A percentile compares a stretch with the other conserved stretches of the same genome.
Conservation (phyloP, 2,797 vertebrate species). For the Oreochromis mossambicus region DNA sequence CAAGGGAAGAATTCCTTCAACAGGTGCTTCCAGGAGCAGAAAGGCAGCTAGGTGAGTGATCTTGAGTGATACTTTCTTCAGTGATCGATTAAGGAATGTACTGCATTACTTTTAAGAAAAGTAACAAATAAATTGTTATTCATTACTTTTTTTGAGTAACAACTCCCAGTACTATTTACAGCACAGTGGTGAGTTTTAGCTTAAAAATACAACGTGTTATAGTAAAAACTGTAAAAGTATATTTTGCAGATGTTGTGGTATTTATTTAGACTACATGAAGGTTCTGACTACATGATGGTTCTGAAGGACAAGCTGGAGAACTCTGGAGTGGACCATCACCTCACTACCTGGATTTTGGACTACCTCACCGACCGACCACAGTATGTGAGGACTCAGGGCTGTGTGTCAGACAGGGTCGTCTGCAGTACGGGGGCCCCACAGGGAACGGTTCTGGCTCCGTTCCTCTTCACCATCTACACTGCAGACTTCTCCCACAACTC, state of each 20-base stretch:
- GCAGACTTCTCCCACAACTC: too few relatives aligned
- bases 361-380: too few relatives aligned
- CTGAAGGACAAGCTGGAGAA: too few relatives aligned
- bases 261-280: background rate
- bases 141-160: background rate
- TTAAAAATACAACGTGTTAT: background rate
- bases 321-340: too few relatives aligned
- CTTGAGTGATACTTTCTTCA: background rate
- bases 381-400: too few relatives aligned
- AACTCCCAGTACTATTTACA: background rate
- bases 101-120: background rate
- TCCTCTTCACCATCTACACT: too few relatives aligned
- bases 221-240: background rate
- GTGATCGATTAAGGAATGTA: background rate
- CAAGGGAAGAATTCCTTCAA: background rate
- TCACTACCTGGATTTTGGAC: too few relatives aligned
- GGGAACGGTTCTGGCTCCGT: too few relatives aligned
- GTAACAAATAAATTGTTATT: background rate
- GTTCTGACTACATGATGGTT: too few relatives aligned
- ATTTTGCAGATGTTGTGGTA: background rate
- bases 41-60: background rate
- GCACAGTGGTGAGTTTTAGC: background rate
- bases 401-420: too few relatives aligned
- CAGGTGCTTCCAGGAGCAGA: background rate
- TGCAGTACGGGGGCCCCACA: too few relatives aligned